Percentiles rank a stretch among this genome's conserved stretches.
Evolutionary conservation across 2,888 invertebrate genomes (phyloP).

Genomic region (Coenonympha glycerion): DNA sequence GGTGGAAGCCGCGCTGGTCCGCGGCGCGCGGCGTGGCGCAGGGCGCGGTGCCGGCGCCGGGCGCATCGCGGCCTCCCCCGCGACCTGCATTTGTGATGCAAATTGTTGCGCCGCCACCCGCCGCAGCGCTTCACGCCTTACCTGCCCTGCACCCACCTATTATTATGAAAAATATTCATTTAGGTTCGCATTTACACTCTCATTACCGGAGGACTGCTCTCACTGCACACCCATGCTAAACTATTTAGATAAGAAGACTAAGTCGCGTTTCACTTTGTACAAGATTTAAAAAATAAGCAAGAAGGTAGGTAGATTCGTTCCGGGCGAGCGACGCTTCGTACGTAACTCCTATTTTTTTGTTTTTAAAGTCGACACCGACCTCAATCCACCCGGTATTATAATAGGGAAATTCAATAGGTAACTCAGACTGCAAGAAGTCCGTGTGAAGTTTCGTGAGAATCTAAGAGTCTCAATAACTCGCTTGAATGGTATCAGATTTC

Average conservation of each 20-base stretch:
- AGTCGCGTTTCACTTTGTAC: background rate
- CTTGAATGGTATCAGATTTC: constrained; percentile 73
- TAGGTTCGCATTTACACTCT: constrained; percentile 53
- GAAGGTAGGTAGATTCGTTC: background rate
- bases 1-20: constrained; percentile 45
- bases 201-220: constrained; percentile 52
- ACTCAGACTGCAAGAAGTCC: constrained; percentile 56
- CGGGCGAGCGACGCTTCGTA: no score
- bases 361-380: constrained; percentile 47
- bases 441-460: constrained; percentile 70
- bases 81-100: constrained; percentile 55
- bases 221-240: constrained; percentile 16
- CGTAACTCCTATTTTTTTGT: constrained; percentile 33
- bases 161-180: constrained; percentile 73
- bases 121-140: constrained; percentile 59
- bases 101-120: constrained; percentile 52
- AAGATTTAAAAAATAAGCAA: background rate
- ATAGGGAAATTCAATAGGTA: constrained; percentile 62
- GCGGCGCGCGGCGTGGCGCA: constrained; percentile 34
- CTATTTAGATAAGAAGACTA: constrained; percentile 1
- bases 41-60: constrained; percentile 41
- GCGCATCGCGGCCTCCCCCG: constrained; percentile 54
- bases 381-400: constrained; percentile 45
- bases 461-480: constrained; percentile 51
- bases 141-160: constrained; percentile 54